Evolutionary conservation across 2,113 vertebrate species (phyloP).

Genomic region (Galeopterus variegatus): DNA sequence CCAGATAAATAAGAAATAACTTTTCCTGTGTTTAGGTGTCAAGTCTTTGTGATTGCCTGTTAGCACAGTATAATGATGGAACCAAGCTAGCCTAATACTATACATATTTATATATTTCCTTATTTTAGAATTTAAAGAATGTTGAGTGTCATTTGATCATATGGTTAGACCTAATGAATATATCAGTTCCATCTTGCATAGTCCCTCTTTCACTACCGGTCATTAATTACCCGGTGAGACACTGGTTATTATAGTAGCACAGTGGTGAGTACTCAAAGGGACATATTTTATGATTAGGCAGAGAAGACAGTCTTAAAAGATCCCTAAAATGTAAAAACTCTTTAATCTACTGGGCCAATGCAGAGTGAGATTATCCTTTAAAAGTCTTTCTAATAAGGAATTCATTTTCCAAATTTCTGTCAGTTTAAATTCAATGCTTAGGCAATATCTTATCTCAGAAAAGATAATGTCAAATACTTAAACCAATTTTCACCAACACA

Average conservation of each 20-base stretch:
- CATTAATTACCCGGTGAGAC: not conserved
- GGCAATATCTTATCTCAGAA: not conserved
- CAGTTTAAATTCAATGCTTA: not conserved
- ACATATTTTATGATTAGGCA: not conserved
- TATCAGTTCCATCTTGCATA: too few relatives aligned
- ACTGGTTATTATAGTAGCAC: not conserved
- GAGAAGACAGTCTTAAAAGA: not conserved
- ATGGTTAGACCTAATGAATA: not conserved
- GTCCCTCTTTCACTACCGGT: not conserved
- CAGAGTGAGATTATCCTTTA: not conserved
- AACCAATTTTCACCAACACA: not conserved
- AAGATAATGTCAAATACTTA: not conserved
- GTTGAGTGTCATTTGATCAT: not conserved
- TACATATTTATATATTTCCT: not conserved
- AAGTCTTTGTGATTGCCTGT: not conserved
- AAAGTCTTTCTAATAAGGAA: slow-evolving; percentile 3
- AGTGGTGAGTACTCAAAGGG: not conserved
- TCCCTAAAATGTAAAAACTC: not conserved
- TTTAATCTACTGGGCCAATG: not conserved
- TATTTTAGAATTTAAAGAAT: slow-evolving; percentile 19
- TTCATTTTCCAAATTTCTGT: not conserved
- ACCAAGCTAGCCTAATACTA: not conserved
- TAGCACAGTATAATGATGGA: not conserved
- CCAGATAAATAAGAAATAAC: not conserved
- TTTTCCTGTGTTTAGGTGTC: not conserved